Evolutionary conservation across 2,888 invertebrate species (phyloP).

Genomic region (Ophion ellenae): DNA sequence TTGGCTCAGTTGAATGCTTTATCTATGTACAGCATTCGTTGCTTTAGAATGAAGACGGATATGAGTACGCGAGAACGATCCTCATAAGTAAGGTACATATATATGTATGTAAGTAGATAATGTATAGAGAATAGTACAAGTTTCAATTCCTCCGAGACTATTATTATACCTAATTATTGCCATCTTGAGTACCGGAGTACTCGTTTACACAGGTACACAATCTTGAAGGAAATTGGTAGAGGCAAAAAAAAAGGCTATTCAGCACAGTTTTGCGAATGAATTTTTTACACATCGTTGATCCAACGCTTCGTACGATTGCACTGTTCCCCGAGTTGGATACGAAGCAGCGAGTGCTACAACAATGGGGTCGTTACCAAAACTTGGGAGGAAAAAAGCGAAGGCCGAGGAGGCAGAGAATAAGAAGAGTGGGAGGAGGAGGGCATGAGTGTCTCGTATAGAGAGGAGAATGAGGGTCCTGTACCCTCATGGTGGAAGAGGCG

Average conservation of each 20-base stretch:
- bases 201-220: slow-evolving; percentile 1
- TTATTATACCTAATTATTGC: not conserved
- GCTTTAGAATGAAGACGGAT: not conserved
- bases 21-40: not conserved
- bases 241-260: not conserved
- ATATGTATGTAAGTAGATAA: not conserved
- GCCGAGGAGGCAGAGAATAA: not conserved
- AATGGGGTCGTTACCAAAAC: slow-evolving; percentile 73
- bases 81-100: not conserved
- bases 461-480: slow-evolving; percentile 24
- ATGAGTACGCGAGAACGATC: not conserved
- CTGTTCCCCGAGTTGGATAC: slow-evolving; percentile 28
- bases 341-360: slow-evolving; percentile 63
- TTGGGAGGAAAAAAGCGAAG: slow-evolving; percentile 33
- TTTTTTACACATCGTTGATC: slow-evolving; percentile 8
- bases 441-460: not conserved
- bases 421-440: slow-evolving; percentile 3
- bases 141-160: not conserved
- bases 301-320: not conserved
- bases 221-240: not conserved
- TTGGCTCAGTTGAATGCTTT: not conserved
- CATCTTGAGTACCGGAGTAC: not conserved
- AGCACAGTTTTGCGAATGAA: not conserved
- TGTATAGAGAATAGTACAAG: not conserved
- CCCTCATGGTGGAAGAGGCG: slow-evolving; percentile 45